These are phyloP conservation scores for Phengaris arion DNA, from an alignment of 2,888 invertebrate species.

Conservation along the genomic window DNA sequence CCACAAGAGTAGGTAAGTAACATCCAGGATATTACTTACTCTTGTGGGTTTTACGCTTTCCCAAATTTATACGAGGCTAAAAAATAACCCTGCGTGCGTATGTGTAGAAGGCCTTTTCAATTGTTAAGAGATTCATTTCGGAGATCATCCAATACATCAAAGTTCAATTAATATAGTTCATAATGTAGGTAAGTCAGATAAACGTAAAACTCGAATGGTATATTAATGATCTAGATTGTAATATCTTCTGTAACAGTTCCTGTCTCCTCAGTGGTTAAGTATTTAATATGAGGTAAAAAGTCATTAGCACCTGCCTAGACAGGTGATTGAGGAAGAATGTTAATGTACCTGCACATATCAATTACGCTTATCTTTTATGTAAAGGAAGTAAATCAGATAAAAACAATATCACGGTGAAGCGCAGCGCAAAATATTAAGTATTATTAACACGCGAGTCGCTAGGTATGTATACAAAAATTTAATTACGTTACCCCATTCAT, in stretches of 20 bases:
- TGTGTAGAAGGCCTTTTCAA: not conserved
- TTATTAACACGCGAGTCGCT: not conserved
- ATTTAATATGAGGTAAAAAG: constrained; percentile 34
- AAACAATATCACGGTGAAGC: constrained; percentile 1
- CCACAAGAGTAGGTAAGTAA: not conserved
- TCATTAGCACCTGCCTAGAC: constrained; percentile 51
- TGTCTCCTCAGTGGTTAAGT: constrained; percentile 3
- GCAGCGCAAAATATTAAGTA: not conserved
- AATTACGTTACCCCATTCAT: constrained; percentile 3
- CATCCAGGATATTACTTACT: too few relatives aligned
- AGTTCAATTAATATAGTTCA: not conserved
- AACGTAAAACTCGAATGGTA: constrained; percentile 4
- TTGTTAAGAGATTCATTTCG: not conserved
- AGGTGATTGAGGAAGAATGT: constrained; percentile 46
- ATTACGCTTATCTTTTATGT: constrained; percentile 10
- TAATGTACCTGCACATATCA: constrained; percentile 24
- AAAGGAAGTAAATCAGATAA: constrained; percentile 21
- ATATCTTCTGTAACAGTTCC: constrained; percentile 15
- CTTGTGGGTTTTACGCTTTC: not conserved
- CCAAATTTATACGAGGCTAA: not conserved
- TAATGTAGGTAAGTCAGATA: not conserved
- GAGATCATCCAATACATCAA: constrained; percentile 8
- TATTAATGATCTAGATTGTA: constrained; percentile 22
- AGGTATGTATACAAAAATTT: not conserved
- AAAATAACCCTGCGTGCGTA: not conserved